Conservation (phyloP, 1,140 invertebrate species). For the Lycorma delicatula region DNA sequence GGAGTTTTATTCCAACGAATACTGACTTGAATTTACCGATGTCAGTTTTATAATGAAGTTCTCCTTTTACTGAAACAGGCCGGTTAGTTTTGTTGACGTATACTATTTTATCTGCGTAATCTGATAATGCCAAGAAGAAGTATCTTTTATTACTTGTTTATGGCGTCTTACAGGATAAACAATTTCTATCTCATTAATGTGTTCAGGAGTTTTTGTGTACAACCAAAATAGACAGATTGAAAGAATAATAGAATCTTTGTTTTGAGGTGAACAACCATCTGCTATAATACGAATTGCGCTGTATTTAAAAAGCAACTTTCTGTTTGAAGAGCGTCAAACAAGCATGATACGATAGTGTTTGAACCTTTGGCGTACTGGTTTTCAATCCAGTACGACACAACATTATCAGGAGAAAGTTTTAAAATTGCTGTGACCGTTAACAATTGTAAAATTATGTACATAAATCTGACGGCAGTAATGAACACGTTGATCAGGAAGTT, state of each 20-base stretch:
- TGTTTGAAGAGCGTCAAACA: no score
- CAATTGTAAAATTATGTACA: no score
- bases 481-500: no score
- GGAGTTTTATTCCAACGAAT: background rate
- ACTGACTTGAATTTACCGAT: background rate
- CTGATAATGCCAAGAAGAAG: background rate
- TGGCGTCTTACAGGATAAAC: constrained; percentile 29
- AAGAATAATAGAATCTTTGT: constrained; percentile 33
- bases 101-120: background rate
- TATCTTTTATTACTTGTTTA: background rate
- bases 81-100: background rate
- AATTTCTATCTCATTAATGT: constrained; percentile 26
- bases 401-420: no score
- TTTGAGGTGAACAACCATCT: constrained; percentile 32
- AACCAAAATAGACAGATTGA: constrained; percentile 28
- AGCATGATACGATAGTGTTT: no score
- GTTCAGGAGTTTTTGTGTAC: constrained; percentile 16
- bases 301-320: no score
- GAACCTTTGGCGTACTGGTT: no score
- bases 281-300: no score
- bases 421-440: no score
- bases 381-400: no score
- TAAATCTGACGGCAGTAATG: no score
- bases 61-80: background rate
- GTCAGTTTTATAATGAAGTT: background rate